A percentile compares a stretch with the other conserved stretches of the same genome.
phyloP scores from a whole-genome alignment of 2,113 vertebrate genomes.

The Muscicapa adusta region DNA sequence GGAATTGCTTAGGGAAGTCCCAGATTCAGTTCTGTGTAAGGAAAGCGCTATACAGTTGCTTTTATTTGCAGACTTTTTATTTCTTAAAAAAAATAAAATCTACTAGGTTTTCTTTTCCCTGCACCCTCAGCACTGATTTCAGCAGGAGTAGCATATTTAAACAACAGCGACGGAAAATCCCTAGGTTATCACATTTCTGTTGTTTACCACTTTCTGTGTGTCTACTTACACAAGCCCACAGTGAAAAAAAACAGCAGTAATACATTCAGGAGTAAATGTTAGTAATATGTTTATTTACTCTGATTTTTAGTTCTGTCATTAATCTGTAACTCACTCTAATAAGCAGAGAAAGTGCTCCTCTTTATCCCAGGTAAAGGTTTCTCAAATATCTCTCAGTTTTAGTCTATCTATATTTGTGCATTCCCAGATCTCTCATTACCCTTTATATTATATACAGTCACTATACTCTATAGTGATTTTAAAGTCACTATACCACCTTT shows the following conservation, averaged over 20 bases:
- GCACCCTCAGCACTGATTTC: background rate
- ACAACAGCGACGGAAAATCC: background rate
- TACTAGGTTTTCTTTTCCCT: background rate
- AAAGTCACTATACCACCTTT: background rate
- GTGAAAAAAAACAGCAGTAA: background rate
- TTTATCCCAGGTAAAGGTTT: background rate
- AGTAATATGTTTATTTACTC: background rate
- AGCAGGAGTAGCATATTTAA: background rate
- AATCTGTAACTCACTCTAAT: background rate
- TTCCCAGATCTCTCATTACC: background rate
- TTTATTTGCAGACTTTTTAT: background rate
- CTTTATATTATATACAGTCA: background rate
- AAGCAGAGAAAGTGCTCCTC: background rate
- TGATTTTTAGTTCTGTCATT: background rate
- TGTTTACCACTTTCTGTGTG: background rate
- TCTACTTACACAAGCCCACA: background rate
- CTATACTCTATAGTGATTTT: background rate
- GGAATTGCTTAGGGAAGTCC: background rate
- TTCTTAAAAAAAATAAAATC: background rate
- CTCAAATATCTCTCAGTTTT: background rate
- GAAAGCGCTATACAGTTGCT: background rate
- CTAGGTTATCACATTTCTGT: background rate
- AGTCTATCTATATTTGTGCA: background rate
- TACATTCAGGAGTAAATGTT: background rate
- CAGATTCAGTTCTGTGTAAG: background rate